phyloP scores from a whole-genome alignment of 1,140 invertebrate species.

The Stegodyphus dumicola region DNA sequence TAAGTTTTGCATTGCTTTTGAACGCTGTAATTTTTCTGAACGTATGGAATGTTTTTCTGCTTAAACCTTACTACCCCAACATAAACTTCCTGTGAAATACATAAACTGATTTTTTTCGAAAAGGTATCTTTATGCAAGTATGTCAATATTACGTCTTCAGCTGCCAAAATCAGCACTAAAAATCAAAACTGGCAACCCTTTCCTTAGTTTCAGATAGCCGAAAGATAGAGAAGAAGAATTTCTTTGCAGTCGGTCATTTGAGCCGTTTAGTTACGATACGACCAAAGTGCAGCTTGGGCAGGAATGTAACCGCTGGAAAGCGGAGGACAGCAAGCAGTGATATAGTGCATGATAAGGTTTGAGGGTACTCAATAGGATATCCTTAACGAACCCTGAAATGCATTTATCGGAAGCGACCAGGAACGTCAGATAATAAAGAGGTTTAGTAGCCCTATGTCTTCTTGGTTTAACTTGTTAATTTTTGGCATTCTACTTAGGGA shows the following conservation, averaged over 20 bases:
- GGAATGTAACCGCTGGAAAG: conserved; percentile 16
- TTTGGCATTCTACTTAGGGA: too few relatives aligned
- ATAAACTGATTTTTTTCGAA: too few relatives aligned
- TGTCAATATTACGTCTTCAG: too few relatives aligned
- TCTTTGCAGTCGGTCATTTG: conserved; percentile 47
- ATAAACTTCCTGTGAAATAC: too few relatives aligned
- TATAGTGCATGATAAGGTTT: conserved; percentile 44
- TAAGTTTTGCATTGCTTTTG: too few relatives aligned
- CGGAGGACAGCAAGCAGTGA: neutral
- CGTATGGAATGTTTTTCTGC: too few relatives aligned
- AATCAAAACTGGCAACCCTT: neutral
- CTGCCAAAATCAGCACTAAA: too few relatives aligned
- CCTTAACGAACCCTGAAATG: conserved; percentile 44
- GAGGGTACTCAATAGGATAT: conserved; percentile 43
- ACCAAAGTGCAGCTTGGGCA: neutral
- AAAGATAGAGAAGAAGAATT: conserved; percentile 24
- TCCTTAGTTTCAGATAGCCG: neutral
- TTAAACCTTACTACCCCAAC: too few relatives aligned
- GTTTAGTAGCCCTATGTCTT: conserved; percentile 16
- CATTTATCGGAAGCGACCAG: conserved; percentile 47
- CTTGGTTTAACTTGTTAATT: conserved; percentile 5
- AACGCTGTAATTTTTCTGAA: too few relatives aligned
- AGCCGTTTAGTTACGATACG: conserved; percentile 41
- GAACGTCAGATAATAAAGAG: conserved; percentile 41
- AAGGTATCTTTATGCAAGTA: too few relatives aligned